Evolutionary conservation across 2,888 invertebrate genomes (phyloP), one percentile per base, ranked within the genome.

Genomic region (Cerastis rubricosa): DNA sequence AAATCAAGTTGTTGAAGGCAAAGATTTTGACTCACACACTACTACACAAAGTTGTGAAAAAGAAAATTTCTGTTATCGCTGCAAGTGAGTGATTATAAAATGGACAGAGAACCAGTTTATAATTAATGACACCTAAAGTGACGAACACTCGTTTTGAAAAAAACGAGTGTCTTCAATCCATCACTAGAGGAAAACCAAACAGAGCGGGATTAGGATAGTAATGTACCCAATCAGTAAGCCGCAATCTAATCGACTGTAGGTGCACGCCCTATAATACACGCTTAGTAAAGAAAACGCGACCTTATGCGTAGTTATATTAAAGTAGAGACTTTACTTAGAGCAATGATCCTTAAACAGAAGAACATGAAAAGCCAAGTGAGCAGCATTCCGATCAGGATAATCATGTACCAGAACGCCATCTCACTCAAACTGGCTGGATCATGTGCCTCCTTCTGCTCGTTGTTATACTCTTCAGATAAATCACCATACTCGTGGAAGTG

Each of bases 381-480:
- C 69, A 96, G 87, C 93, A 96, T 92, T 7, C 81, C 88, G 0
- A 96, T 74, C 71, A 96, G 85, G 14, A 94, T 90, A 7, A 95
- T 85, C 90, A 94, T 91, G 77, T 96, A 96, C 95, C 95, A 96
- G 64, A 96, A 92, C 1, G 95, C 92, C 92, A 96, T 93, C 43
- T 94, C 87, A 0, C 89, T 89, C 25, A 94, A 68, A 11, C 78
- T 87, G 0, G 84, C 68, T 0, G 91, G 84, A n/a, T 88, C 89
- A 0, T 75, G 78, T 6, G 83, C 81, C 0, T 78, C 83, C 22
- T 87, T 88, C 9, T 85, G 76, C 11, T 90, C 86, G 14, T 51
- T 51, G 12, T 74, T 77, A n/a, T 85, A 84, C 9, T 89, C 86
- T 49, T 84, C 78, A 6, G 80, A 74, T 0, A 88, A 85, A 43